Percentiles rank a stretch among this genome's conserved stretches.
These are phyloP conservation scores for Acrossocheilus wenchowensis DNA, from an alignment of 2,797 vertebrate genomes.

Conservation along the genomic window DNA sequence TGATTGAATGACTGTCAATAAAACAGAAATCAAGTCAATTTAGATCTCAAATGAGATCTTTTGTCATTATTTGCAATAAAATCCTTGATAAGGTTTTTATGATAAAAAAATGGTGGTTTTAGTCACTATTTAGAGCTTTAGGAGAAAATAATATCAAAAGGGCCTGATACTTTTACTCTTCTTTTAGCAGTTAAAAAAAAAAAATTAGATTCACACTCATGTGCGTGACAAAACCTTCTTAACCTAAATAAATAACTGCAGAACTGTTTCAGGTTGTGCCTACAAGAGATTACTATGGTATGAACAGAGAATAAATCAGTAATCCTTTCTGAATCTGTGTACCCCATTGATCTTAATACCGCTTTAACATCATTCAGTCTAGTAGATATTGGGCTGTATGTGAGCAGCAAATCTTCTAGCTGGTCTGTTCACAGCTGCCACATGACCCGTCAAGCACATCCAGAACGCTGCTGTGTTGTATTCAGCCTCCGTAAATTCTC, in stretches of 20 bases:
- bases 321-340: background rate
- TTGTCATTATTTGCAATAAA: background rate
- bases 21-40: background rate
- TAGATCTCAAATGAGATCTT: background rate
- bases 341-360: background rate
- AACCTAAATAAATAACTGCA: background rate
- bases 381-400: background rate
- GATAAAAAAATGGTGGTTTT: background rate
- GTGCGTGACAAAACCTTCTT: background rate
- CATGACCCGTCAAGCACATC: constrained; percentile 4
- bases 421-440: constrained; percentile 12
- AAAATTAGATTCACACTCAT: background rate
- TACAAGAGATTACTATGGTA: background rate
- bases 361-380: background rate
- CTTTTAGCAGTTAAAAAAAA: background rate
- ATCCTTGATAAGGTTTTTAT: background rate
- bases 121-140: background rate
- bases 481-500: constrained; percentile 19
- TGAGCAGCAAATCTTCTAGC: constrained; percentile 1
- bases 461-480: background rate
- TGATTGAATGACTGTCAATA: too few relatives aligned
- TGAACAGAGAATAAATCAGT: background rate
- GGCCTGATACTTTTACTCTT: background rate
- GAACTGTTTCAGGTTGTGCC: background rate
- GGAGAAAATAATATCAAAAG: background rate